Evolutionary conservation across 2,888 invertebrate genomes (phyloP).

Genomic region (Xestia ashworthii): DNA sequence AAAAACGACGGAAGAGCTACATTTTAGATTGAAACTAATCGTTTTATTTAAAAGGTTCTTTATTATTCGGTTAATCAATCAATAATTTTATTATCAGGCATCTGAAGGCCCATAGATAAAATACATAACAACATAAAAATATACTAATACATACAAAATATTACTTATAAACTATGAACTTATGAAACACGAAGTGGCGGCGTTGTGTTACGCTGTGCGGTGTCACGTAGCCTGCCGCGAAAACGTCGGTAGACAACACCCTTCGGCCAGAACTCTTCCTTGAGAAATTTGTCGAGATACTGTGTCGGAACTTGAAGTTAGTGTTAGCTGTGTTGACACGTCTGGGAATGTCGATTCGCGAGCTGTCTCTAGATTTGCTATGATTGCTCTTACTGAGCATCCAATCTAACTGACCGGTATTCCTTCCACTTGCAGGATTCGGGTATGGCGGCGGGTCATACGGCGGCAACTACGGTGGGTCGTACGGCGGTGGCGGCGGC

Average conservation of each 20-base stretch:
- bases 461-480: slow-evolving; percentile 87
- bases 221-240: too few species aligned
- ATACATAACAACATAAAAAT: too few species aligned
- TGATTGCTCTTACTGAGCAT: not conserved
- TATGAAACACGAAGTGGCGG: too few species aligned
- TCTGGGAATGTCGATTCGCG: not conserved
- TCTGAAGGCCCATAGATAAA: too few species aligned
- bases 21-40: not conserved
- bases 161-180: too few species aligned
- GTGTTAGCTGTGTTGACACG: not conserved
- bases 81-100: too few species aligned
- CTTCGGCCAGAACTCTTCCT: too few species aligned
- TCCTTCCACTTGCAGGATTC: slow-evolving; percentile 74
- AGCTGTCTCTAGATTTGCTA: not conserved
- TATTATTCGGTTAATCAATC: not conserved
- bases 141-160: too few species aligned
- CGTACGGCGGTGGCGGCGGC: slow-evolving; percentile 87
- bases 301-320: too few species aligned
- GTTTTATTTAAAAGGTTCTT: not conserved
- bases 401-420: not conserved
- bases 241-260: too few species aligned
- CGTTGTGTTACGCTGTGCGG: too few species aligned
- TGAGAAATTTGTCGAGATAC: too few species aligned
- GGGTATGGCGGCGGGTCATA: slow-evolving; percentile 85
- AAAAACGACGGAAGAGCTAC: not conserved